These are phyloP conservation scores for Conomelus anceps DNA, from an alignment of 2,888 invertebrate species.

Conservation along the genomic window DNA sequence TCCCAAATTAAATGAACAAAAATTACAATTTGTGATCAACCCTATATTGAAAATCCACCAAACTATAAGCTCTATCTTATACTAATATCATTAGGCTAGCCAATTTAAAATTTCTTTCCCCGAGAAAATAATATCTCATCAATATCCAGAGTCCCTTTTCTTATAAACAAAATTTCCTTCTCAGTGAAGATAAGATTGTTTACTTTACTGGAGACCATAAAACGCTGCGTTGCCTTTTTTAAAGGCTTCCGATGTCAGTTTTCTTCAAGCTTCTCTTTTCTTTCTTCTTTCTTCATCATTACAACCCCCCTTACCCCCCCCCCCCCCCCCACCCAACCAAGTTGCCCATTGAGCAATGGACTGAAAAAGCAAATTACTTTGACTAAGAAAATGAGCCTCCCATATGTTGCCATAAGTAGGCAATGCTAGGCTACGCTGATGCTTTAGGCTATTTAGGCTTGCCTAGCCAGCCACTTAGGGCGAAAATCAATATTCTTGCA, in stretches of 20 bases:
- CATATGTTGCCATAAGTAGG: not conserved
- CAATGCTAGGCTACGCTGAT: not conserved
- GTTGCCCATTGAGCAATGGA: not conserved
- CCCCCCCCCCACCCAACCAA: not conserved
- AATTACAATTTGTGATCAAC: not conserved
- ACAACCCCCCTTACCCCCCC: not conserved
- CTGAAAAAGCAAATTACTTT: not conserved
- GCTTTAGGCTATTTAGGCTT: not conserved
- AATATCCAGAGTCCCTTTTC: not conserved
- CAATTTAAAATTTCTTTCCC: not conserved
- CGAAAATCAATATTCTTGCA: not conserved
- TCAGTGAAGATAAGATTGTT: not conserved
- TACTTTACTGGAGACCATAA: not conserved
- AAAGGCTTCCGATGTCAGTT: not conserved
- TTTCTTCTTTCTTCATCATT: no score
- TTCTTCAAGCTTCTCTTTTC: not conserved
- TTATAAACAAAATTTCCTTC: not conserved
- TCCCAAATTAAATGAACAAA: not conserved
- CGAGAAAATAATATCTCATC: not conserved
- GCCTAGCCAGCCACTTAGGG: not conserved
- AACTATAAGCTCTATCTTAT: not conserved
- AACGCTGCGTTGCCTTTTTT: not conserved
- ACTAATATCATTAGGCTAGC: not conserved
- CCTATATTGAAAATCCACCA: not conserved
- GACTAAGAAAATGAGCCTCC: not conserved